Base-by-base conservation (phyloP, 2,888 invertebrate species). In the Tanypteryx hageni region DNA sequence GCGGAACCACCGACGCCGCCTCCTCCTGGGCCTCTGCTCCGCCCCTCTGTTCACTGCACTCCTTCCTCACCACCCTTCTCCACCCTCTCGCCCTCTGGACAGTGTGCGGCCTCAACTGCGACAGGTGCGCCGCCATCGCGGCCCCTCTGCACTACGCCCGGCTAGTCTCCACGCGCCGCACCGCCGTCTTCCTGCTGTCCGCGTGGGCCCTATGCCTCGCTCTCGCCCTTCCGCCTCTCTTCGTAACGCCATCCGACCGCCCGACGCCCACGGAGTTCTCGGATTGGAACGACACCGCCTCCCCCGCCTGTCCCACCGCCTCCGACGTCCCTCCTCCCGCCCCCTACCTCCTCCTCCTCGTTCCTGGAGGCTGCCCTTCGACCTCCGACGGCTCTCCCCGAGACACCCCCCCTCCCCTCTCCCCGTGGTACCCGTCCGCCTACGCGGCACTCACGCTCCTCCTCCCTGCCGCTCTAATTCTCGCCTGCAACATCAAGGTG, bases 71-170 rank as follows among this genome's bases (percentile, higher is more conserved):
- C 93, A 96, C 97, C 57, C 96, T 97, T 7, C 95, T 98, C 86
- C 97, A 98, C 94, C 97, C 97, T 7, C 95, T 98, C 93, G 97
- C 97, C 82, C 95, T 97, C 93, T 98, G 98, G 98, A 98, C 97
- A 4, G 97, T 98, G 61, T 97, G 97, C 93, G 98, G 97, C 8
- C 95, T 98, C 93, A 98, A 98, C 94, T 97, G 97, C 92, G 97
- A 97, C 95, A 96, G 97, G 93, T 98, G 97, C 93, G 97, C 97
- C 93, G 98, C 98, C 83, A 98, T 98, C 92, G 97, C 97, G 0
- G 97, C 97, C 0, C 98, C 98, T 0, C 95, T 98, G 93, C 98
- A 98, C 94, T 98, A 98, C 95, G 97, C 97, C 57, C 97, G 97
- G 92, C 96, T 98, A 92, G 97, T 98, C 44, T 97, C 97, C 81